phyloP scores from a whole-genome alignment of 2,888 invertebrate species.

The Xylota segnis region DNA sequence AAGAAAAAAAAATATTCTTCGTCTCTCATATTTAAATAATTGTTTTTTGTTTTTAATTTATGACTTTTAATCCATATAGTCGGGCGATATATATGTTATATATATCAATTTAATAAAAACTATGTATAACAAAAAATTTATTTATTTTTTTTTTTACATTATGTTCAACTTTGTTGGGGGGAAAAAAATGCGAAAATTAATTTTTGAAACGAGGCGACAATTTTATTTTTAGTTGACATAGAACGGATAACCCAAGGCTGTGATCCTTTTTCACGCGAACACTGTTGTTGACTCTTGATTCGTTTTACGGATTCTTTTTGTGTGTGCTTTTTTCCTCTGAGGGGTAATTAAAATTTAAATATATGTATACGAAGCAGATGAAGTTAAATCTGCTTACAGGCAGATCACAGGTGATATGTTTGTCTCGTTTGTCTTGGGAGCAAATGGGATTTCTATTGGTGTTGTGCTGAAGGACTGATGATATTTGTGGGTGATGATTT shows the following conservation, averaged over 20 bases:
- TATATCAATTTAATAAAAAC: slow-evolving; percentile 7
- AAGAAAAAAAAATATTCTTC: slow-evolving; percentile 9
- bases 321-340: slow-evolving; percentile 24
- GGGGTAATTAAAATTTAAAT: slow-evolving; percentile 72
- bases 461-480: slow-evolving; percentile 28
- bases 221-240: slow-evolving; percentile 74
- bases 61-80: slow-evolving; percentile 20
- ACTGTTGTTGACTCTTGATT: slow-evolving; percentile 55
- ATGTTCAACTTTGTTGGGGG: slow-evolving; percentile 36
- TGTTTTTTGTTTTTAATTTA: slow-evolving; percentile 54
- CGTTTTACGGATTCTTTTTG: slow-evolving; percentile 44
- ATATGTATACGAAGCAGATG: slow-evolving; percentile 21
- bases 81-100: neutral
- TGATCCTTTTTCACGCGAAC: slow-evolving; percentile 28
- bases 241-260: slow-evolving; percentile 72
- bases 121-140: neutral
- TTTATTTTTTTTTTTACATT: slow-evolving; percentile 20
- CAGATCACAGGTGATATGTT: slow-evolving; percentile 50
- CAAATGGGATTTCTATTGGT: slow-evolving; percentile 45
- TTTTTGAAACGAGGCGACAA: slow-evolving; percentile 64
- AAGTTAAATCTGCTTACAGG: slow-evolving; percentile 42
- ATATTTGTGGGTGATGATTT: slow-evolving; percentile 56
- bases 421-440: slow-evolving; percentile 11
- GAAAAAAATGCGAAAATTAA: slow-evolving; percentile 52
- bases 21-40: slow-evolving; percentile 37